phyloP scores from a whole-genome alignment of 2,113 vertebrate genomes.

The Cathartes aura region DNA sequence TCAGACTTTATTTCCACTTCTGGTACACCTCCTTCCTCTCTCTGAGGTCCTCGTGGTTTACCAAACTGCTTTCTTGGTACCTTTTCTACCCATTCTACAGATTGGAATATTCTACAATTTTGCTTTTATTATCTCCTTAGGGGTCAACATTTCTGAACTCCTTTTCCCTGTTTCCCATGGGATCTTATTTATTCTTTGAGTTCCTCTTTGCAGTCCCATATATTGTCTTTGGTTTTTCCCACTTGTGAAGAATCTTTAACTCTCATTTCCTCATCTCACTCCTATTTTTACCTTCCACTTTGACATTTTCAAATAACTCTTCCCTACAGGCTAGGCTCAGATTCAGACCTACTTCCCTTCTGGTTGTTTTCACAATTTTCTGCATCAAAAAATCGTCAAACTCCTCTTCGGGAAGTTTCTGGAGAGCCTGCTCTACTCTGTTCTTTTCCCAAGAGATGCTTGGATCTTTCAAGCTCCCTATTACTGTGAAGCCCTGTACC shows the following conservation, averaged over 20 bases:
- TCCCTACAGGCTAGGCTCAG: neutral
- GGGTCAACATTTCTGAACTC: neutral
- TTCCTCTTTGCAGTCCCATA: neutral
- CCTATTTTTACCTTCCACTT: neutral
- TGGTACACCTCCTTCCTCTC: neutral
- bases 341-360: neutral
- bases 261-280: neutral
- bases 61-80: neutral
- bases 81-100: neutral
- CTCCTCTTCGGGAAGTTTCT: neutral
- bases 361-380: constrained; percentile 13
- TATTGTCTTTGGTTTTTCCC: neutral
- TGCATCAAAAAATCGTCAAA: neutral
- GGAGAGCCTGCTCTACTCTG: neutral
- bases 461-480: neutral
- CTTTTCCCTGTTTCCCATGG: neutral
- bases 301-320: constrained; percentile 27
- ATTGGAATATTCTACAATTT: neutral
- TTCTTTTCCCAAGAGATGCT: neutral
- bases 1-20: neutral
- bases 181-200: neutral
- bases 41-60: neutral
- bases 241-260: neutral
- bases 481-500: neutral
- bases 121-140: neutral